These are phyloP conservation scores for Sceliomorpha sp. DNA, from an alignment of 2,888 invertebrate genomes.

Conservation along the genomic window DNA sequence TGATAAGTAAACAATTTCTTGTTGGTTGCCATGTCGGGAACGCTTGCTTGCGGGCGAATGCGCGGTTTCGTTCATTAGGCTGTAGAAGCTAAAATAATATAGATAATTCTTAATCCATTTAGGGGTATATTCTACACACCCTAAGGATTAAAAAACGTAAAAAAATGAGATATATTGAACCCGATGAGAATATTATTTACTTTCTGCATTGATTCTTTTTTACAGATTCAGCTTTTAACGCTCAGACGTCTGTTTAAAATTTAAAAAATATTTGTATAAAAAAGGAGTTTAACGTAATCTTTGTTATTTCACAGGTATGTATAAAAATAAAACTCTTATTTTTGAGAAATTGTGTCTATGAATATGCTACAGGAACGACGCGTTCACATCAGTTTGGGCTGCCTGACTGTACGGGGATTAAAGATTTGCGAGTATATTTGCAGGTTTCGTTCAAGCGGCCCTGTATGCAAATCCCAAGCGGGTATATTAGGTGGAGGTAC, in stretches of 20 bases:
- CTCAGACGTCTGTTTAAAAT: constrained; percentile 17
- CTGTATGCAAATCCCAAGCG: constrained; percentile 77
- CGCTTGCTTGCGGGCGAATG: too few species aligned
- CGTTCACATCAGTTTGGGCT: constrained; percentile 54
- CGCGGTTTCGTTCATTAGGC: too few species aligned
- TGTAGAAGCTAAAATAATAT: too few species aligned
- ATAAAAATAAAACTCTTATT: constrained; percentile 53
- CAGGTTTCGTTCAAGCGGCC: constrained; percentile 77
- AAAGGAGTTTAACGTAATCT: constrained; percentile 42
- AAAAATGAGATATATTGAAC: constrained; percentile 1
- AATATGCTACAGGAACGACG: constrained; percentile 55
- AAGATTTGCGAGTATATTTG: constrained; percentile 77
- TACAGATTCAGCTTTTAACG: too few species aligned
- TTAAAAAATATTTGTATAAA: constrained; percentile 45
- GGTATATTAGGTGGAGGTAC: constrained; percentile 80
- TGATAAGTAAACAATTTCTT: too few species aligned
- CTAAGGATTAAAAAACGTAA: too few species aligned
- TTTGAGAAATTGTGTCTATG: constrained; percentile 51
- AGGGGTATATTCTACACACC: too few species aligned
- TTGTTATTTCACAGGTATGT: background rate
- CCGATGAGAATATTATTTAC: too few species aligned
- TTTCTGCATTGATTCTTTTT: too few species aligned
- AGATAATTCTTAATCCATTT: too few species aligned
- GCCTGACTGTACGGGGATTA: constrained; percentile 67
- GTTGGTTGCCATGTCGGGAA: too few species aligned